Percentiles rank a stretch among this genome's conserved stretches.
Evolutionary conservation across 2,113 vertebrate species (phyloP).

Genomic region (Mirounga angustirostris): DNA sequence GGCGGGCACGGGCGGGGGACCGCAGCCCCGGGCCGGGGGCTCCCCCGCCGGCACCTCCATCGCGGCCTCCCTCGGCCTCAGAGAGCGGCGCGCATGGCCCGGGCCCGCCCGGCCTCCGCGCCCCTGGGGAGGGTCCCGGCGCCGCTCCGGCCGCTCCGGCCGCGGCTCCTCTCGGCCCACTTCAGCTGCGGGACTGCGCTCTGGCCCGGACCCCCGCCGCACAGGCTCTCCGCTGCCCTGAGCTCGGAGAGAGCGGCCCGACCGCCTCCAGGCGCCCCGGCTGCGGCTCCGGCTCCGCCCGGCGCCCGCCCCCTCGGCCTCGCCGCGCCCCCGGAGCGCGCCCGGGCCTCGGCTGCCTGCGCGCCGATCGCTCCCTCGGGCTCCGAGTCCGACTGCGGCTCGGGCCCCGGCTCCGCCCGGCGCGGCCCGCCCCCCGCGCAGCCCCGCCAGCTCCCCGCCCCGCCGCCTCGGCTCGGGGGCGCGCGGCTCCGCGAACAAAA

Average conservation of each 20-base stretch:
- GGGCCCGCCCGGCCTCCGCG: conserved; percentile 72
- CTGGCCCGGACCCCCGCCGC: conserved; percentile 57
- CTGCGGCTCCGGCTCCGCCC: conserved; percentile 82
- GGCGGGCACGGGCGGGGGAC: conserved; percentile 69
- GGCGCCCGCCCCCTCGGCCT: conserved; percentile 80
- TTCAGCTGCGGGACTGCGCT: conserved; percentile 58
- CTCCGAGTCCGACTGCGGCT: conserved; percentile 73
- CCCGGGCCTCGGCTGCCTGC: conserved; percentile 47
- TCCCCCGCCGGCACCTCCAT: conserved; percentile 87
- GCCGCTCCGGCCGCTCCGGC: conserved; percentile 33
- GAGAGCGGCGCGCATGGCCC: conserved; percentile 73
- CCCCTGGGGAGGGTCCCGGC: conserved; percentile 56
- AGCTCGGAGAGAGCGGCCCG: conserved; percentile 68
- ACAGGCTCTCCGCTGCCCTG: conserved; percentile 51
- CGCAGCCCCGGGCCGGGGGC: conserved; percentile 56
- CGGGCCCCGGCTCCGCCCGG: conserved; percentile 80
- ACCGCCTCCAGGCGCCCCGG: conserved; percentile 78
- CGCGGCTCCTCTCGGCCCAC: conserved; percentile 22
- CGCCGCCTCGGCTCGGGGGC: conserved; percentile 85
- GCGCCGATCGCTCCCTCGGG: conserved; percentile 62
- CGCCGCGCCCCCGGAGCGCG: conserved; percentile 77
- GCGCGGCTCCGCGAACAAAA: conserved; percentile 88
- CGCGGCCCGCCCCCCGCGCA: conserved; percentile 82
- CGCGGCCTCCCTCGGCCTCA: conserved; percentile 74
- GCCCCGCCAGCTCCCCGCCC: conserved; percentile 84